Base-by-base conservation (phyloP, 2,888 invertebrate genomes). In the Tricholauxania praeusta region DNA sequence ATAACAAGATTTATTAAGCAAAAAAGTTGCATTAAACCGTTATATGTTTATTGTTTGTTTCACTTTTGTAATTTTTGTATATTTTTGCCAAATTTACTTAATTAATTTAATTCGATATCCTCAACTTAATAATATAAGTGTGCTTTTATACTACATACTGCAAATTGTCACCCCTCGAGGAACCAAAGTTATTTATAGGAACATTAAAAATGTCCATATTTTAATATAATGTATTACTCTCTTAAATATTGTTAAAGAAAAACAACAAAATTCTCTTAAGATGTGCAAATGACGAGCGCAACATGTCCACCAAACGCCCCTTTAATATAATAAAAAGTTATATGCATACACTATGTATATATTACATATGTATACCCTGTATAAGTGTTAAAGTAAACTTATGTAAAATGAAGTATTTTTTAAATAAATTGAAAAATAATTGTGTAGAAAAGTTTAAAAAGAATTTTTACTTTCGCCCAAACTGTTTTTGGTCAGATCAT, bases 41-140 rank as follows among this genome's bases (percentile, higher is more conserved):
- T 52, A 32, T 17, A 47, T 15, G 28, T 39, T 14, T 55, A 39
- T 39, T 39, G 39, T 57, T 57, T 39, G 47, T 47, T 52, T 66
- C 53, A 28, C 39, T 53, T 52, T 52, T 51, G 52, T 52, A 4
- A 51, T 63, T 17, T 63, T 39, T 71, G 14, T 63, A 63, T 64
- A 32, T 47, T 64, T 32, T 71, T 71, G 64, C 55, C 71, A 64
- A 71, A 64, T 48, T 64, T 71, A 71, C 71, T 71, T 71, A 71
- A 71, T 48, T 70, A 49, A 22, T 17, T 71, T 63, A 55, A 59
- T 28, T 14, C 8, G 39, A 39, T 39, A 39, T 39, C 10, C 39
- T 39, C 39, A 39, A 39, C 39, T 39, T 39, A 39, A 39, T 39
- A 39, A 10, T 39, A 39, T 62, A 22, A 53, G 15, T 59, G 15